A percentile compares a stretch with the other conserved stretches of the same genome.
phyloP scores from a whole-genome alignment of 2,888 invertebrate species.

The Blastobasis lacticolella region DNA sequence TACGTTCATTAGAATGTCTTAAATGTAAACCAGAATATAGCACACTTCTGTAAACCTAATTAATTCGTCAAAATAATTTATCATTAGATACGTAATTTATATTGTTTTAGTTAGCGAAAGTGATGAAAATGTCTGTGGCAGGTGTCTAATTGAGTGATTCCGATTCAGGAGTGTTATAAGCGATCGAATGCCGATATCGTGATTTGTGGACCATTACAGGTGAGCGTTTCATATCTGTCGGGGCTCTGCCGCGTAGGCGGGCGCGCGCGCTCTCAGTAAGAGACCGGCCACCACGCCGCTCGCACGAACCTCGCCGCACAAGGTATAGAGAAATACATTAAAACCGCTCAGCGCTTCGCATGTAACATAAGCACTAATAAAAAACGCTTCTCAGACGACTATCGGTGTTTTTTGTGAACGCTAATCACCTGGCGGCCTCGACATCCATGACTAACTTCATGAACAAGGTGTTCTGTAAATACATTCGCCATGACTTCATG shows the following conservation, averaged over 20 bases:
- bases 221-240: slow-evolving; percentile 47
- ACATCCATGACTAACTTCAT: slow-evolving; percentile 58
- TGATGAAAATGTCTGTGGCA: neutral
- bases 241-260: slow-evolving; percentile 32
- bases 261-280: slow-evolving; percentile 50
- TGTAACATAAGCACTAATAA: slow-evolving; percentile 61
- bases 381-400: slow-evolving; percentile 41
- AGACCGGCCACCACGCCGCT: slow-evolving; percentile 66
- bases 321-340: slow-evolving; percentile 45
- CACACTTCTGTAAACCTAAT: too few relatives aligned
- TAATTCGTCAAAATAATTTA: too few relatives aligned
- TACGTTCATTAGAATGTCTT: too few relatives aligned
- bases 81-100: neutral
- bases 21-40: too few relatives aligned
- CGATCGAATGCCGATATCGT: slow-evolving; percentile 21
- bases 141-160: neutral
- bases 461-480: slow-evolving; percentile 57
- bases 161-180: neutral
- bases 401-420: slow-evolving; percentile 38
- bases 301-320: slow-evolving; percentile 71
- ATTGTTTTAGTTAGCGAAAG: neutral
- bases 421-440: slow-evolving; percentile 54
- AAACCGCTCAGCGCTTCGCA: slow-evolving; percentile 40
- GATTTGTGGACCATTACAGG: slow-evolving; percentile 56
- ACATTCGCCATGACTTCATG: slow-evolving; percentile 60